A percentile compares a stretch with the other conserved stretches of the same genome.
These are phyloP conservation scores for Macroramphosus scolopax DNA, from an alignment of 2,797 vertebrate species.

Conservation along the genomic window DNA sequence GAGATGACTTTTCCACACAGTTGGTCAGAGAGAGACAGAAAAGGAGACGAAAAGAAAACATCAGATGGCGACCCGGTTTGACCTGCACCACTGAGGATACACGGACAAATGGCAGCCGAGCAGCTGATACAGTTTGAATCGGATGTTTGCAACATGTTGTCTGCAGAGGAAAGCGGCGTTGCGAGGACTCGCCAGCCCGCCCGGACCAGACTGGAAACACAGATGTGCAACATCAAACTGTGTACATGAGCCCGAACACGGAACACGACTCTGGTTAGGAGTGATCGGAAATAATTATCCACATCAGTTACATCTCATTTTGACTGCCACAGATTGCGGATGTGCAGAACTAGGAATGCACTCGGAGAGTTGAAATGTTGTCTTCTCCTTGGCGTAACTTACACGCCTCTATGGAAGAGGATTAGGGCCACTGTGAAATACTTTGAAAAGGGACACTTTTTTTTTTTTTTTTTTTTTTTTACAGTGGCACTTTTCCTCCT, in stretches of 20 bases:
- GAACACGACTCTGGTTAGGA: too few species aligned
- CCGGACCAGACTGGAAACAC: constrained; percentile 9
- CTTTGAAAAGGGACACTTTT: too few species aligned
- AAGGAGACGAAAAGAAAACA: constrained; percentile 28
- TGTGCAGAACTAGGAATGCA: too few species aligned
- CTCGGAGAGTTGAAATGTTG: too few species aligned
- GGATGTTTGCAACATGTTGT: constrained; percentile 22
- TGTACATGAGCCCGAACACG: background rate
- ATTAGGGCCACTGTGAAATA: too few species aligned
- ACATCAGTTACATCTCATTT: too few species aligned
- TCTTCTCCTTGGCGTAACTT: too few species aligned
- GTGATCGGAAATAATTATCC: too few species aligned
- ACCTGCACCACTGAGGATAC: constrained; percentile 28
- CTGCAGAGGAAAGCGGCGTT: constrained; percentile 1
- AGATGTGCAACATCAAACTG: constrained; percentile 8
- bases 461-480: too few species aligned
- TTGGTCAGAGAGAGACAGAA: constrained; percentile 12
- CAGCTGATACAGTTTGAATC: constrained; percentile 26
- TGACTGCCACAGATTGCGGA: too few species aligned
- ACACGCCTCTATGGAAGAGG: too few species aligned
- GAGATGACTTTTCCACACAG: constrained; percentile 56
- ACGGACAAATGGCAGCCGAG: constrained; percentile 16
- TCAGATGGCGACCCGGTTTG: constrained; percentile 31
- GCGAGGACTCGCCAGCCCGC: background rate
- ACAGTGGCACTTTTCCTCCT: too few species aligned